These are phyloP conservation scores for Thermophis baileyi DNA, from an alignment of 2,113 vertebrate species.

Conservation along the genomic window DNA sequence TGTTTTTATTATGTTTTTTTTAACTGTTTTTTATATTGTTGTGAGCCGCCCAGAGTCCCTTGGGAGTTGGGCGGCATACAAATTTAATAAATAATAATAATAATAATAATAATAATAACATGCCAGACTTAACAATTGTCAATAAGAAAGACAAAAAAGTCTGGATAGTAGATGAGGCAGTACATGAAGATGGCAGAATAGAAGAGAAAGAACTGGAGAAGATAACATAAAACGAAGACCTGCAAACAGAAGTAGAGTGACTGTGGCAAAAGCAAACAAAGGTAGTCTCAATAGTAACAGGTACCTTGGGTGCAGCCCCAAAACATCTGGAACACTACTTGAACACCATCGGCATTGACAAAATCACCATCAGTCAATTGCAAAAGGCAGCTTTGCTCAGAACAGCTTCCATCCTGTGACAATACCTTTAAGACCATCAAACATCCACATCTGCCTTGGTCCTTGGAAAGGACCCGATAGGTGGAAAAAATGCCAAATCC, in stretches of 20 bases:
- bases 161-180: background rate
- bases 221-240: background rate
- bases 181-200: background rate
- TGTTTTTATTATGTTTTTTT: no score
- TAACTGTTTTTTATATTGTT: no score
- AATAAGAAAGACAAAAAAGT: background rate
- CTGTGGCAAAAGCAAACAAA: background rate
- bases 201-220: background rate
- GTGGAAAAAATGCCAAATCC: background rate
- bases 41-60: no score
- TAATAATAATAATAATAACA: no score
- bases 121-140: background rate
- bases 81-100: no score
- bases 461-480: background rate
- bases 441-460: background rate
- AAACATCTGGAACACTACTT: background rate
- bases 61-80: no score
- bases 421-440: background rate
- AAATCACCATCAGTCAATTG: background rate
- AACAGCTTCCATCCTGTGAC: background rate
- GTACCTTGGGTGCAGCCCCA: background rate
- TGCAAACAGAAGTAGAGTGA: background rate
- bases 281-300: background rate
- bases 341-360: background rate
- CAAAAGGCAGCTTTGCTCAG: background rate